phyloP scores from a whole-genome alignment of 2,113 vertebrate species.

The Chlorodrepanis virens region DNA sequence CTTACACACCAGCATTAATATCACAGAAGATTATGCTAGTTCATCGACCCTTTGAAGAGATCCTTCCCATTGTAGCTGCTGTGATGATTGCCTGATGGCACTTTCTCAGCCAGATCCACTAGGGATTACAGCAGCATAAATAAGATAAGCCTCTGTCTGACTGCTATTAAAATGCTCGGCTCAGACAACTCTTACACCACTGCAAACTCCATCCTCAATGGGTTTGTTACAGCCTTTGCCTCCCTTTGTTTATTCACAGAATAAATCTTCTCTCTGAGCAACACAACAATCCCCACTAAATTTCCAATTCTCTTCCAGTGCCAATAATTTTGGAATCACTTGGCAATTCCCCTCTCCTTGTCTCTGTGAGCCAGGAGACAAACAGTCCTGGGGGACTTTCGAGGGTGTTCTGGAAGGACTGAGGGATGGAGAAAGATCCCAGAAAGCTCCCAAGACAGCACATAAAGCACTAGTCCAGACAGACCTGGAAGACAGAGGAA shows the following conservation, averaged over 20 bases:
- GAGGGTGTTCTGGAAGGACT: not conserved
- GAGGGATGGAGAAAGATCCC: not conserved
- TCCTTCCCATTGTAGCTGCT: not conserved
- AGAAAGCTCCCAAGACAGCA: not conserved
- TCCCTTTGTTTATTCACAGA: not conserved
- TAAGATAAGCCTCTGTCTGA: not conserved
- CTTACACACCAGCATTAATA: not conserved
- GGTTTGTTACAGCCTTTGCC: not conserved
- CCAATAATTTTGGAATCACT: not conserved
- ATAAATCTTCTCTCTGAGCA: not conserved
- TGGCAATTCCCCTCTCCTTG: not conserved
- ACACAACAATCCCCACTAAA: not conserved
- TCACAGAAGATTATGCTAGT: not conserved
- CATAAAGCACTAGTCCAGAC: not conserved
- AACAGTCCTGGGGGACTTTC: not conserved
- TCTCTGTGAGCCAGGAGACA: not conserved
- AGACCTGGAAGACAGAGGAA: not conserved
- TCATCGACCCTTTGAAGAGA: not conserved
- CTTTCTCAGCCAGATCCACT: constrained; percentile 31
- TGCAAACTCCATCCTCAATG: not conserved
- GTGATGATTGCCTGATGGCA: not conserved
- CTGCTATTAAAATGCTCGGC: not conserved
- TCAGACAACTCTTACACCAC: not conserved
- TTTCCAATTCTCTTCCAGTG: not conserved
- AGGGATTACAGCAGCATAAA: constrained; percentile 33